Evolutionary conservation across 2,113 vertebrate genomes (phyloP), one percentile per base, ranked within the genome.

Genomic region (Xiphophorus couchianus): DNA sequence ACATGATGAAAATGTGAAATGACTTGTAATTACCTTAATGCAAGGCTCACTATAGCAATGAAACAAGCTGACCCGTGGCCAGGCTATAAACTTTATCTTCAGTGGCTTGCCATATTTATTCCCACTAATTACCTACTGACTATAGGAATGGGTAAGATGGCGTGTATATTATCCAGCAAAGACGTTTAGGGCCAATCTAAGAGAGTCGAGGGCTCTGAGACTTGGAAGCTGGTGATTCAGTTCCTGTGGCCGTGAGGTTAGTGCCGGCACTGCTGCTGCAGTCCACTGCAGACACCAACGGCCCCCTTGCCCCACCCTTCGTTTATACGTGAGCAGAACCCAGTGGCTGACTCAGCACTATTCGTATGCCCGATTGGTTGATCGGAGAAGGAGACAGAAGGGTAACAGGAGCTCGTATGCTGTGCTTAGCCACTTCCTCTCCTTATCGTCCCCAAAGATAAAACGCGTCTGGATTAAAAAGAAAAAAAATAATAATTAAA

Each of bases 341-440:
- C 72, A 83, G 76, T 77, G 85, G 95, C 96, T 97, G 96, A 97
- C 92, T 96, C 96, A 96, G 96, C 96, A 96, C 90, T 92, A 89
- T 92, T 87, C 90, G 86, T 66, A 39, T 76, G 72, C 94, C 94
- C 95, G 93, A 96, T 96, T 95, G 95, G 95, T 91, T 94, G 91
- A 95, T 93, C 84, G 81, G 83, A 82, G 79, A 2, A 80, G 75
- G 79, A 85, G 82, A 81, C 70, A 22, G 78, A 77, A 78, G 84
- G 73, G 75, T 91, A 91, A 89, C 86, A 67, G 74, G 78, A 88
- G 58, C 62, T 63, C 79, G 62, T 73, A 77, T 86, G 81, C 78
- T 86, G 64, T 48, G 60, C 82, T 88, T 62, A 75, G 79, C 77
- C 77, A 58, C 83, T 84, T 84, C 80, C 81, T 84, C 64, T 8